phyloP scores from a whole-genome alignment of 2,113 vertebrate genomes.

The Ursus arctos region DNA sequence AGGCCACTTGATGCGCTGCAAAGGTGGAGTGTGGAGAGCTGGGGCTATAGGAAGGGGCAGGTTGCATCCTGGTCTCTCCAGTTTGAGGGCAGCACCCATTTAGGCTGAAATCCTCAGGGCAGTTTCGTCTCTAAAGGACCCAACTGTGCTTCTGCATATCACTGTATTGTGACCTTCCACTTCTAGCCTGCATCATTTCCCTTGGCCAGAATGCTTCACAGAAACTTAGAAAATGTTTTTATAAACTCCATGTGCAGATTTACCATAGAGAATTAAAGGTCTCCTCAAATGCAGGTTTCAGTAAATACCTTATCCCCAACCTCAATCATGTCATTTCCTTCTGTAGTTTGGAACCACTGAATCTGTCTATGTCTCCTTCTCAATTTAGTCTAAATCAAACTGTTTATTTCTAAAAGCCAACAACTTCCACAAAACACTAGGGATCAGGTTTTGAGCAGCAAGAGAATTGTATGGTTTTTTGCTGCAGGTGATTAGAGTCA shows the following conservation, averaged over 20 bases:
- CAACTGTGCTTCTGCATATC: not conserved
- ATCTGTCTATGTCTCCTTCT: not conserved
- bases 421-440: conserved; percentile 33
- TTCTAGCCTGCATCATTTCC: not conserved
- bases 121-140: not conserved
- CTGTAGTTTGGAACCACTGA: conserved; percentile 17
- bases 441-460: not conserved
- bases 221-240: conserved; percentile 36
- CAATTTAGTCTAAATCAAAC: conserved; percentile 56
- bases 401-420: conserved; percentile 67
- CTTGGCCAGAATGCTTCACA: not conserved
- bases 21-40: not conserved
- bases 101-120: not conserved
- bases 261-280: conserved; percentile 25
- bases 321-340: conserved; percentile 54
- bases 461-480: conserved; percentile 27
- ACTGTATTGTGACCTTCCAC: not conserved
- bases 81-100: not conserved
- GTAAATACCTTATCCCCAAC: conserved; percentile 9
- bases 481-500: not conserved
- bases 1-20: not conserved
- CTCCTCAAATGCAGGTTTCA: conserved; percentile 19
- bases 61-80: not conserved
- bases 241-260: not conserved
- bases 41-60: not conserved